A percentile compares a stretch with the other conserved stretches of the same genome.
Conservation (phyloP, 2,888 invertebrate species). For the Sepioteuthis lessoniana region DNA sequence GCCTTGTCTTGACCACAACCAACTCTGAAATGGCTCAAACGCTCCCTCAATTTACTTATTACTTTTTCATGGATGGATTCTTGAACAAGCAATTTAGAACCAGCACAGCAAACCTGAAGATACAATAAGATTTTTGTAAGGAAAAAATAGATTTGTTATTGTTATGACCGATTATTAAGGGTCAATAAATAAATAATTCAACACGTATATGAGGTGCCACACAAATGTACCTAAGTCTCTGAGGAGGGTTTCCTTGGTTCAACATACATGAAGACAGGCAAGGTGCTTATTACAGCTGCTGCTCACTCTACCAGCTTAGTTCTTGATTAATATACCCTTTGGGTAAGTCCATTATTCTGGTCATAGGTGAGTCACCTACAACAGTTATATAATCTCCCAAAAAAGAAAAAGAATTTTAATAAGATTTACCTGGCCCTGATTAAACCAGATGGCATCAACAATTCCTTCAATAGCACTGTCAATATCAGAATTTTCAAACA, state of each 20-base stretch:
- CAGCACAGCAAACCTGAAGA: conserved; percentile 77
- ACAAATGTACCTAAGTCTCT: too few species aligned
- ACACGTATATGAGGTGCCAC: too few species aligned
- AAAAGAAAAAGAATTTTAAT: neutral
- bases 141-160: neutral
- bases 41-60: conserved; percentile 75
- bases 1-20: conserved; percentile 76
- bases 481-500: conserved; percentile 79
- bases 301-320: too few species aligned
- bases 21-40: conserved; percentile 74
- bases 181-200: too few species aligned
- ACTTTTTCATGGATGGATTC: conserved; percentile 77
- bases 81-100: conserved; percentile 78
- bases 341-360: too few species aligned
- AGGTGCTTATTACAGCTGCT: too few species aligned
- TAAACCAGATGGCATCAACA: conserved; percentile 78
- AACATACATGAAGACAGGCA: too few species aligned
- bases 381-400: neutral
- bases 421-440: conserved; percentile 77
- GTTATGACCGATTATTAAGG: too few species aligned
- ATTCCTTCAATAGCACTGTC: conserved; percentile 78
- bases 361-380: too few species aligned
- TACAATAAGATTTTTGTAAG: conserved; percentile 37
- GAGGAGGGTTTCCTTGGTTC: too few species aligned
- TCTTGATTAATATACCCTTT: too few species aligned